phyloP scores from a whole-genome alignment of 1,140 invertebrate species.

The Philaenus spumarius region DNA sequence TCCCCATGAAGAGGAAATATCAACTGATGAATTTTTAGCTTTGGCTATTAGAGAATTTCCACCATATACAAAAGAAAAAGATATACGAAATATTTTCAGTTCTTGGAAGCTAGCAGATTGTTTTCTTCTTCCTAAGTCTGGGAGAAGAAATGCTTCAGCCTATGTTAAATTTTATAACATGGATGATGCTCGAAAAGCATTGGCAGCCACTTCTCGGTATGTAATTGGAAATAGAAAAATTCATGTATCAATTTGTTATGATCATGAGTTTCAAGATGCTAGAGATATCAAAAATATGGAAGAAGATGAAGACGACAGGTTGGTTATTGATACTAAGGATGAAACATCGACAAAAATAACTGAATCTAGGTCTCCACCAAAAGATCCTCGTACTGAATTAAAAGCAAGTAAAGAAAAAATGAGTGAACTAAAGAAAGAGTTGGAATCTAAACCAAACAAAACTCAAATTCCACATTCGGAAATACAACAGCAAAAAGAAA shows the following conservation, averaged over 20 bases:
- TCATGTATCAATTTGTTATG: slow-evolving; percentile 4
- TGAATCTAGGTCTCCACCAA: neutral
- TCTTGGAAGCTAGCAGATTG: slow-evolving; percentile 57
- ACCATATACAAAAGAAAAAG: slow-evolving; percentile 64
- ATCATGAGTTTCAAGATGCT: slow-evolving; percentile 10
- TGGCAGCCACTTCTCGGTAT: neutral
- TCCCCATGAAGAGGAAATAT: slow-evolving; percentile 32
- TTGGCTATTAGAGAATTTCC: slow-evolving; percentile 52
- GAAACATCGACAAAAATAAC: no score
- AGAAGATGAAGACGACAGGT: slow-evolving; percentile 10
- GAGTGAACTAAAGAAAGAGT: neutral
- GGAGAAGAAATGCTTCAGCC: slow-evolving; percentile 38
- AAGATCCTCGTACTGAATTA: neutral
- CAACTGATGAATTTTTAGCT: slow-evolving; percentile 36
- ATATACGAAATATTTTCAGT: slow-evolving; percentile 67
- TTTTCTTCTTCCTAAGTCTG: slow-evolving; percentile 44
- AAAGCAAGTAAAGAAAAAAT: neutral
- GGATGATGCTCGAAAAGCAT: slow-evolving; percentile 44
- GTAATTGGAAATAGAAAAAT: neutral
- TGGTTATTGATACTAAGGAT: no score
- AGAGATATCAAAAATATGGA: slow-evolving; percentile 13
- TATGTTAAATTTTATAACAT: slow-evolving; percentile 66
- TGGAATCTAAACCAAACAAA: neutral
- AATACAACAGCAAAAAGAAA: no score
- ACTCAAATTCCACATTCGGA: no score